Evolutionary conservation across 2,113 vertebrate genomes (phyloP), one percentile per base, ranked within the genome.

Genomic region (Lasiurus cinereus): DNA sequence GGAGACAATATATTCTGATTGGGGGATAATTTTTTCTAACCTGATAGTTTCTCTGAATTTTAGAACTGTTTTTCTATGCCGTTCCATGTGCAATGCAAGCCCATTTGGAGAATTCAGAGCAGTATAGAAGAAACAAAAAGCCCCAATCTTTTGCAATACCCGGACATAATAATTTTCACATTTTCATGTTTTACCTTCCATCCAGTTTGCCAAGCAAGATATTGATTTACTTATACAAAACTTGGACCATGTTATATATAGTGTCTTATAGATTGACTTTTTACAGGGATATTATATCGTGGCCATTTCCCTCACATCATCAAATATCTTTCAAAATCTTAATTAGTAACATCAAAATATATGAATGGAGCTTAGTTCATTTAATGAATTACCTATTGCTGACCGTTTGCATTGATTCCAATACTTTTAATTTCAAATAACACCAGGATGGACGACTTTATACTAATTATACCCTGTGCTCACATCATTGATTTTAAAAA

Each of bases 1-100:
- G 50, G 85, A 56, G 22, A 82, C 52, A 78, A 64, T 76, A 62
- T 86, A 70, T 72, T 96, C 82, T 96, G 50, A 83, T 48, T 43
- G 43, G 27, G 8, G 74, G 79, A n/a, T 83, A 73, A 85, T 43
- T 95, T 96, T 96, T 96, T 96, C 73, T 92, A 93, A 83, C 54
- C 62, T 91, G 64, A 83, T 87, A 89, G 83, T 97, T 93, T 88
- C 89, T 91, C 64, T 91, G 83, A 85, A 95, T 89, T 96, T 89
- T 94, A 70, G 72, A 91, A 79, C 50, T n/a, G 21, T 79, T 93
- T 90, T 85, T 91, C 86, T 54, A 89, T 74, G 62, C 92, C 62
- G 73, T 95, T 96, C 59, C 39, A 89, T 19, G 74, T 76, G 19
- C 31, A 76, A n/a, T 72, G 31, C 48, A 94, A 79, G 91, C 83